Evolutionary conservation across 2,888 invertebrate species (phyloP).

Genomic region (Tupiocoris notatus): DNA sequence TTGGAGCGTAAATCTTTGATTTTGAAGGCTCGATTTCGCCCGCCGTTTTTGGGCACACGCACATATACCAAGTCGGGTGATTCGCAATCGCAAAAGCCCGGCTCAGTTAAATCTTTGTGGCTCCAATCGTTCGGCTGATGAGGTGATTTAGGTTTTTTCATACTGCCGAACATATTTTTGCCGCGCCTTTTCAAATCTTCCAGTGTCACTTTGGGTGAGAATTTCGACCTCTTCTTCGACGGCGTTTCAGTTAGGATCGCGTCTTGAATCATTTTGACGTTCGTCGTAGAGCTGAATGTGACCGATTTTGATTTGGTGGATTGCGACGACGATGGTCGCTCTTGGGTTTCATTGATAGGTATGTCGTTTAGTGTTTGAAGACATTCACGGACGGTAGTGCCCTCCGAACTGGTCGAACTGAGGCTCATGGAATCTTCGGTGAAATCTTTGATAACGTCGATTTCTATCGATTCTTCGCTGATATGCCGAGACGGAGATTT

Average conservation of each 20-base stretch:
- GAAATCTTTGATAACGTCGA: slow-evolving; percentile 11
- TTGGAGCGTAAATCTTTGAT: slow-evolving; percentile 34
- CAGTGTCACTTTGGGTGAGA: slow-evolving; percentile 35
- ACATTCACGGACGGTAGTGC: not conserved
- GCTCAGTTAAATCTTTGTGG: slow-evolving; percentile 30
- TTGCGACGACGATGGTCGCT: not conserved
- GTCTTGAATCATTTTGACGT: slow-evolving; percentile 10
- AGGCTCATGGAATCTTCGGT: slow-evolving; percentile 13
- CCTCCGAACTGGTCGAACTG: slow-evolving; percentile 20
- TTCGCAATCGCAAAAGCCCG: slow-evolving; percentile 32
- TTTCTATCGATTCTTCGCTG: slow-evolving; percentile 25
- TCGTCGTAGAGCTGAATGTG: slow-evolving; percentile 11
- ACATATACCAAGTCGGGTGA: slow-evolving; percentile 40
- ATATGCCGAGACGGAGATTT: not conserved
- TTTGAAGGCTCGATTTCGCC: slow-evolving; percentile 35
- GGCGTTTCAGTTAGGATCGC: not conserved
- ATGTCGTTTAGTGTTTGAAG: not conserved
- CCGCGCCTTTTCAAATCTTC: slow-evolving; percentile 35
- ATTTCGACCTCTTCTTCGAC: slow-evolving; percentile 8
- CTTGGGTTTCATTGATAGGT: not conserved
- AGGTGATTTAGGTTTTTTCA: not conserved
- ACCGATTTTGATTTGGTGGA: slow-evolving; percentile 19
- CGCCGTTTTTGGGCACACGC: slow-evolving; percentile 33
- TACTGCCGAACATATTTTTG: slow-evolving; percentile 31
- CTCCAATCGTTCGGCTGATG: slow-evolving; percentile 19